Evolutionary conservation across 2,113 vertebrate species (phyloP), one percentile per base, ranked within the genome.

Genomic region (Vimba vimba): DNA sequence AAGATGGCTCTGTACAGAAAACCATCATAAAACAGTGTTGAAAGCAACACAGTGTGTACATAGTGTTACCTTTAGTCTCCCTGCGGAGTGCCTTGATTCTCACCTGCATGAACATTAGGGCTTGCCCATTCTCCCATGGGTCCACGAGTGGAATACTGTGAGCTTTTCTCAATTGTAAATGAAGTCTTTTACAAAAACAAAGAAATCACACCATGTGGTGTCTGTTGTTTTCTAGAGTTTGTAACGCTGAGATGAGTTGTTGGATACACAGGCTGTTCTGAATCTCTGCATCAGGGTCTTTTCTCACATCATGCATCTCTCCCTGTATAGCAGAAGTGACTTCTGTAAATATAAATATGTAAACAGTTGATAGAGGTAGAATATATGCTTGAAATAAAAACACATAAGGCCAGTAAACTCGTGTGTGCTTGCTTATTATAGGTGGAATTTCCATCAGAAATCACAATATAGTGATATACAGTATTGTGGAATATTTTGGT

Each of bases 31-130:
- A 69, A 15, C 15, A 30, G 27, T 68, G 66, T 68, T 30, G 6
- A 33, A 12, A 43, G n/a, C 19, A 62, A 47, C 60, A 15, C 79
- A 66, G 60, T 81, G 78, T 71, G 78, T 59, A 17, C 25, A 57
- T 82, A 62, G 43, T 27, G 13, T 73, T 45, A 2, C 33, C 82
- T 84, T 17, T 79, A 60, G 68, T 64, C 30, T 75, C 81, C 33
- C 47, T 71, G 79, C 82, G 21, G 91, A 94, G 94, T 94, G 93
- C 94, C 94, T 94, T 94, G 91, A 92, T 82, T 85, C 78, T 84
- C 79, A 90, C 84, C 85, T 79, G 45, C 84, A 81, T 84, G 77
- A 69, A 59, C 27, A 62, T 69, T 77, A 66, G 84, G 84, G 79
- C 79, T 79, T 52, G 15, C 45, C n/a, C 79, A 78, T 86, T 62